These are phyloP conservation scores for Platygyra sinensis DNA, from an alignment of 64 coral and sea anemone genomes.

Conservation along the genomic window DNA sequence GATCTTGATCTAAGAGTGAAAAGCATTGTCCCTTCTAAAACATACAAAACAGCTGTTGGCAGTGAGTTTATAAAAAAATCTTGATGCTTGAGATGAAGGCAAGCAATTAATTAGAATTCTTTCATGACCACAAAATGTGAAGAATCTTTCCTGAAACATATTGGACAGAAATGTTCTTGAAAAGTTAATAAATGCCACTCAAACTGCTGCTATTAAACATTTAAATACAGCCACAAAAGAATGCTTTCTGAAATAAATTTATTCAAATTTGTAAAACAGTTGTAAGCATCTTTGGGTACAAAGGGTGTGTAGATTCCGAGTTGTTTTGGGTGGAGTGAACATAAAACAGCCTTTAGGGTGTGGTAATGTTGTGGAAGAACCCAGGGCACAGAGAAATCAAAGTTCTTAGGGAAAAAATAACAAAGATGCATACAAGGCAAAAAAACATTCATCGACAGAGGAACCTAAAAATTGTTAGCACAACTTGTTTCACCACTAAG, in stretches of 20 bases:
- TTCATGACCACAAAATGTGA: slow-evolving; percentile 25
- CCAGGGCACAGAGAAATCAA: not conserved
- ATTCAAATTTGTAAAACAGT: not conserved
- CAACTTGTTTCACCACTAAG: not conserved
- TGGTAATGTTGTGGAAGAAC: not conserved
- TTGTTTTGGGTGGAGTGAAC: not conserved
- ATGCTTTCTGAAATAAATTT: not conserved
- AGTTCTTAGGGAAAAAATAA: not conserved
- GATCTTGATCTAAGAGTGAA: too few species aligned
- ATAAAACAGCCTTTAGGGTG: not conserved
- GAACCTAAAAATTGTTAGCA: not conserved
- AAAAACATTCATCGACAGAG: not conserved
- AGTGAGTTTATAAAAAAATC: not conserved
- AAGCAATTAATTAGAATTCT: not conserved
- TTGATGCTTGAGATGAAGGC: not conserved
- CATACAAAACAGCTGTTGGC: not conserved
- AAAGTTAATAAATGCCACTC: not conserved
- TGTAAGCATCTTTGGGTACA: not conserved
- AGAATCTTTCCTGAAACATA: not conserved
- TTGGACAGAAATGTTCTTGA: not conserved
- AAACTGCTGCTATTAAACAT: not conserved
- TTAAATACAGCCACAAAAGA: not conserved
- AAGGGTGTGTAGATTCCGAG: not conserved
- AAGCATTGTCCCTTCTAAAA: not conserved
- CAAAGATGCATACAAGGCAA: not conserved